A percentile compares a stretch with the other conserved stretches of the same genome.
These are phyloP conservation scores for Ceratotherium simum DNA, from an alignment of 2,113 vertebrate genomes.

Conservation along the genomic window DNA sequence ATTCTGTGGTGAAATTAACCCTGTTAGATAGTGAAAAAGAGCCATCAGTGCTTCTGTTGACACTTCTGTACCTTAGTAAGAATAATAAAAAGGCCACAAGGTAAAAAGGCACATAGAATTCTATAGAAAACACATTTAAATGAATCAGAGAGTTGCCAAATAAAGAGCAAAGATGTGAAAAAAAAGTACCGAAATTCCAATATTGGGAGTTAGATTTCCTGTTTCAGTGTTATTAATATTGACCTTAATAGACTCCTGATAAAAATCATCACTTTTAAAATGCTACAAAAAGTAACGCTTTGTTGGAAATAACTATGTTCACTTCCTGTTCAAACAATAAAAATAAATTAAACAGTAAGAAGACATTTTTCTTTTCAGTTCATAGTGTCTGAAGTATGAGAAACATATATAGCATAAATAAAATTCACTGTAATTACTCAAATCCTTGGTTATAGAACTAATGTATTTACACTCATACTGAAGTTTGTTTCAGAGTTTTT, in stretches of 20 bases:
- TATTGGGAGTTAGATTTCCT: conserved; percentile 85
- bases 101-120: conserved; percentile 91
- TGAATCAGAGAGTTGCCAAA: conserved; percentile 82
- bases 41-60: conserved; percentile 81
- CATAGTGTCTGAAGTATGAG: conserved; percentile 86
- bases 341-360: conserved; percentile 91
- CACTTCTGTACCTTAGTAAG: conserved; percentile 84
- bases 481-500: conserved; percentile 85
- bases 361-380: conserved; percentile 87
- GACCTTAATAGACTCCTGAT: conserved; percentile 85
- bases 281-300: conserved; percentile 85
- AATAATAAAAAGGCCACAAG: conserved; percentile 89
- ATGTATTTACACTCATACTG: conserved; percentile 88
- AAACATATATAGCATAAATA: conserved; percentile 89
- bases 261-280: conserved; percentile 83
- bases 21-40: conserved; percentile 71
- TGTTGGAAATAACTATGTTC: conserved; percentile 85
- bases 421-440: conserved; percentile 85
- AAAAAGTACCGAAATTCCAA: conserved; percentile 85
- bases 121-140: conserved; percentile 86
- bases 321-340: conserved; percentile 88
- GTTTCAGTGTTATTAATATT: conserved; percentile 88
- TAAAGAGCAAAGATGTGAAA: conserved; percentile 78
- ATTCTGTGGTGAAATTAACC: conserved; percentile 78
- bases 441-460: conserved; percentile 85